Base-by-base conservation (phyloP, 2,113 vertebrate genomes). In the Oxygymnocypris stewartii region DNA sequence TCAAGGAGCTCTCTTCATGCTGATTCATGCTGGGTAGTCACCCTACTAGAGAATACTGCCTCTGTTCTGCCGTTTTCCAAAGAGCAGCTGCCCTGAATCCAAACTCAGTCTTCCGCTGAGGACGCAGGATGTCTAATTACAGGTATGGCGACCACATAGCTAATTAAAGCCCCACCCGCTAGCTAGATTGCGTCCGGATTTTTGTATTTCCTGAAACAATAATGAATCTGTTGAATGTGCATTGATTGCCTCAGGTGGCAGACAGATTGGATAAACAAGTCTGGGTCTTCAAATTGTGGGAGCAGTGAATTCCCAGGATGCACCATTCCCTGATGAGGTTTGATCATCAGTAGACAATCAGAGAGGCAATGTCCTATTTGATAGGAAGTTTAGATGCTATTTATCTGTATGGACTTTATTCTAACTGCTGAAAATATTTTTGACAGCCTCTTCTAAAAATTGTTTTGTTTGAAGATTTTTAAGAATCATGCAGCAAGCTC, bases 261-360 rank as follows among this genome's bases (percentile, higher is more conserved):
- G 51, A 73, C 78, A 86, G 85, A 80, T 74, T 81, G 85, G 67
- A 82, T 76, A 82, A 86, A 82, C 57, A 47, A 76, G 78, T 23
- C 51, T 31, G 4, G 12, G 49, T 81, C 51, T 86, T 18, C 18
- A 71, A 71, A 71, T 47, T 83, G 81, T 37, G 5, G 14, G 40
- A 82, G 59, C 80, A 28, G 59, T 67, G 44, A 83, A 83, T 23
- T 83, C 81, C 81, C 81, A 51, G 18, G 47, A 71, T 71, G 28
- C 44, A 71, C 18, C 18, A 35, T 71, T 54, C 81, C 65, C 85
- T 79, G 59, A 76, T 8, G 75, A 74, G 14, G 14, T 74, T 51
- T 76, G 71, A 51, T 59, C 37, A 73, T 73, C 31, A 86, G 51
- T 35, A 59, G 37, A 82, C 12, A 31, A 83, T 71, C 81, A 71